Base-by-base conservation (phyloP, 1,140 invertebrate species). In the Anastatus disparis region DNA sequence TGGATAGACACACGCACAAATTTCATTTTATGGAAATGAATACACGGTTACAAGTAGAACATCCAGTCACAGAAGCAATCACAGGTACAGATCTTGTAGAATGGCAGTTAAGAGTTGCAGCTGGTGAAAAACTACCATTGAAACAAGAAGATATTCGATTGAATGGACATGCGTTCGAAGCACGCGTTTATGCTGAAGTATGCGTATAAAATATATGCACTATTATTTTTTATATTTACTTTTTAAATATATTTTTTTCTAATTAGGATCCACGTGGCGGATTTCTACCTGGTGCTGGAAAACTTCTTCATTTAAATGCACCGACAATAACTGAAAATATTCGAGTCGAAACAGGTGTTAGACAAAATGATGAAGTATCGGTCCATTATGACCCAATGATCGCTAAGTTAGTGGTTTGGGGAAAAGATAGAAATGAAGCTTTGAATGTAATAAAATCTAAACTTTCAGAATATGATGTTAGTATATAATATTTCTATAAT, bases 11-110 rank as follows among this genome's bases (percentile, higher is more conserved):
- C 38, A 89, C 93, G 27, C 89, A 95, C 44, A 93, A 92, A 63
- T 99, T 99, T 82, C 96, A 97, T 86, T 99, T 99, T 81, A 99
- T 99, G 98, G 97, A 98, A 87, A 98, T 99, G 96, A 99, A 98
- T 81, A 99, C 97, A 0, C 87, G 97, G 15, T 87, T 97, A 7
- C 95, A 97, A 84, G 93, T 98, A 0, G 97, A 99, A 84, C 97
- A 99, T 88, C 97, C 97, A 0, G 93, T 99, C n/a, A 97, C 97
- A 1, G 97, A 98, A 87, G 97, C 97, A 91, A 95, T 99, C 48
- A 98, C 97, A 35, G 93, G 91, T 6, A 90, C 89, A 1, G 98
- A 99, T 88, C 87, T 99, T 26, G 98, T 99, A 0, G 95, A 99
- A 85, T 99, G 97, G 98, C 97, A 99, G 85, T 87, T 99, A 1